Percentiles rank a stretch among this genome's conserved stretches.
phyloP scores from a whole-genome alignment of 2,888 invertebrate genomes.

The Acrobasis suavella region DNA sequence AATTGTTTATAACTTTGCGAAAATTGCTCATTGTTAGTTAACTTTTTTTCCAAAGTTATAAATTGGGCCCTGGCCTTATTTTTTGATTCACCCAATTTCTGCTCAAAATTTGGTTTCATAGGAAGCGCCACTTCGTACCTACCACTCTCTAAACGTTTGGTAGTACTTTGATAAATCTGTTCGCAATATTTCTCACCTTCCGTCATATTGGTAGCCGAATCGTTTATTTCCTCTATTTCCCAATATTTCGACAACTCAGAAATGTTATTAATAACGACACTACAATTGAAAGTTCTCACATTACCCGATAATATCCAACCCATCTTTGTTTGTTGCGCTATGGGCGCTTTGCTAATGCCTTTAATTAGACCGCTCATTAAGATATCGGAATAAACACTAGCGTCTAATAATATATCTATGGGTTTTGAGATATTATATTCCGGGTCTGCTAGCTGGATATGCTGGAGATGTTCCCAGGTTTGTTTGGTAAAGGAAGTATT shows the following conservation, averaged over 20 bases:
- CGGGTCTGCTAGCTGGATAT: constrained; percentile 31
- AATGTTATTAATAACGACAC: constrained; percentile 23
- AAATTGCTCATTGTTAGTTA: not conserved
- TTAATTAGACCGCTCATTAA: constrained; percentile 30
- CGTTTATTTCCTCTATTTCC: constrained; percentile 27
- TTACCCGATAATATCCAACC: constrained; percentile 34
- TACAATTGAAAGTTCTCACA: constrained; percentile 25
- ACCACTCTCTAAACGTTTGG: constrained; percentile 11
- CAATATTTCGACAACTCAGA: constrained; percentile 23
- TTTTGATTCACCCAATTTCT: constrained; percentile 24
- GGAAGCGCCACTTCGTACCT: constrained; percentile 24
- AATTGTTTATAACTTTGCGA: constrained; percentile 17
- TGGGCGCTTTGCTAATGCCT: constrained; percentile 22
- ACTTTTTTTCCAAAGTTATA: constrained; percentile 7
- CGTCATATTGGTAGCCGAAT: not conserved
- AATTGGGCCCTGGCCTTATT: constrained; percentile 24
- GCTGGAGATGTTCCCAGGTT: constrained; percentile 28
- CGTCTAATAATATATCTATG: not conserved
- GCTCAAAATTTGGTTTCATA: constrained; percentile 25
- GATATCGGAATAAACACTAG: constrained; percentile 25
- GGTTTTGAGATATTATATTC: constrained; percentile 28
- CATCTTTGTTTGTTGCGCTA: constrained; percentile 32
- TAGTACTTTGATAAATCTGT: constrained; percentile 17
- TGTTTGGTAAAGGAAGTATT: constrained; percentile 27
- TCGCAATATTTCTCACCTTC: constrained; percentile 20